phyloP scores from a whole-genome alignment of 1,140 invertebrate genomes.

The Lordiphosa stackelbergi region DNA sequence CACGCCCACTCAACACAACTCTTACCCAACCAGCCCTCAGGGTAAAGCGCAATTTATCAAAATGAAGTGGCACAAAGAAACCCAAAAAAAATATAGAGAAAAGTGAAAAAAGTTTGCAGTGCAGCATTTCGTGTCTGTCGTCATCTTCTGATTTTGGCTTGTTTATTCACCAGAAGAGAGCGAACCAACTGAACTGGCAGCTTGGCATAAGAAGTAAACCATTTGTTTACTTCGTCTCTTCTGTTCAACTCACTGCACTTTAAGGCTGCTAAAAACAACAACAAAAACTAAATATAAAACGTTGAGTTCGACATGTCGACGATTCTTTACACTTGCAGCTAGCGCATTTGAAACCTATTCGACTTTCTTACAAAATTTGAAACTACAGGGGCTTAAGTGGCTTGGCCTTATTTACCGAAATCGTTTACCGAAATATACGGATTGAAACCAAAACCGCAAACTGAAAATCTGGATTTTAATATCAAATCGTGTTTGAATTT shows the following conservation, averaged over 20 bases:
- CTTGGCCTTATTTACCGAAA: too few species aligned
- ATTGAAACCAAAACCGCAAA: too few species aligned
- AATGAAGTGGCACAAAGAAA: constrained; percentile 56
- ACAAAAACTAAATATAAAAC: not conserved
- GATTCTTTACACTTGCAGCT: not conserved
- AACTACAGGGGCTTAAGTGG: too few species aligned
- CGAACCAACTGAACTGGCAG: constrained; percentile 51
- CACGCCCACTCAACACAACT: constrained; percentile 31
- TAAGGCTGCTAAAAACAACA: not conserved
- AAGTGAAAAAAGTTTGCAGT: constrained; percentile 66
- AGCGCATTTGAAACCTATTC: too few species aligned
- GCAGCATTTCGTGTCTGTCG: constrained; percentile 57
- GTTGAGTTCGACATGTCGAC: not conserved
- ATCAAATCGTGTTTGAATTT: too few species aligned
- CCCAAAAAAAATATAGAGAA: constrained; percentile 30
- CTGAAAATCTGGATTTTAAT: too few species aligned
- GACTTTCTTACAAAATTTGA: too few species aligned
- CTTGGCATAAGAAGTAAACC: constrained; percentile 27
- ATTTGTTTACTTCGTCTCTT: too few species aligned
- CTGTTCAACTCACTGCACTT: constrained; percentile 1
- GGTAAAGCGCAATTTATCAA: constrained; percentile 59
- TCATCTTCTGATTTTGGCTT: constrained; percentile 40
- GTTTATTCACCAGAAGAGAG: constrained; percentile 29
- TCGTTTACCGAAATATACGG: too few species aligned
- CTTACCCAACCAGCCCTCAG: not conserved